A percentile compares a stretch with the other conserved stretches of the same genome.
Conservation (phyloP, 1,140 invertebrate species). For the Bombus cullumanus region DNA sequence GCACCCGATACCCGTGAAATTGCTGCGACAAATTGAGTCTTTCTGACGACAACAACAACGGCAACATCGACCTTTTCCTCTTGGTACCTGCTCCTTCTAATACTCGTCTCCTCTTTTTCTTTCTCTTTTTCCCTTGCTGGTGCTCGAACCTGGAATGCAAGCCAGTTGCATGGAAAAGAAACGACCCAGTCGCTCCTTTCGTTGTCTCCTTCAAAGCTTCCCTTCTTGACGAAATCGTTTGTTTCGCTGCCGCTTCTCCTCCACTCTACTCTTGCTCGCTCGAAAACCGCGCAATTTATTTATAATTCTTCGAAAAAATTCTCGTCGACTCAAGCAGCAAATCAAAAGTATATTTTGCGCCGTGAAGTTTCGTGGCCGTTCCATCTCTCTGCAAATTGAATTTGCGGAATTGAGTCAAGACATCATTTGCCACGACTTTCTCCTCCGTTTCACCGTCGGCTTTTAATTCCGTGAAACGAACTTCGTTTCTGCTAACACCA, state of each 20-base stretch:
- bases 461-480: constrained; percentile 42
- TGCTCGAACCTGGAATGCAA: constrained; percentile 24
- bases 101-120: background rate
- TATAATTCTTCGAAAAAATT: background rate
- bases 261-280: background rate
- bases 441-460: background rate
- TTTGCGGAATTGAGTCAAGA: constrained; percentile 28
- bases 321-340: background rate
- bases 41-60: constrained; percentile 47
- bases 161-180: constrained; percentile 37
- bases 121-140: background rate
- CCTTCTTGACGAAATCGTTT: background rate
- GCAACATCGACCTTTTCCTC: constrained; percentile 23
- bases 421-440: constrained; percentile 18
- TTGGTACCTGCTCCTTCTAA: background rate
- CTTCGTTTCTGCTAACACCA: constrained; percentile 29
- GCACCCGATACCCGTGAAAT: constrained; percentile 67
- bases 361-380: background rate
- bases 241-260: constrained; percentile 13
- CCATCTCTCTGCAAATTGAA: constrained; percentile 19
- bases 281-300: background rate
- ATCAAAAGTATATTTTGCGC: constrained; percentile 1
- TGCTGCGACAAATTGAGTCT: constrained; percentile 65
- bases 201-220: background rate
- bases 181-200: constrained; percentile 22